These are phyloP conservation scores for Pteronotus mesoamericanus DNA, from an alignment of 2,797 vertebrate genomes.

Conservation along the genomic window DNA sequence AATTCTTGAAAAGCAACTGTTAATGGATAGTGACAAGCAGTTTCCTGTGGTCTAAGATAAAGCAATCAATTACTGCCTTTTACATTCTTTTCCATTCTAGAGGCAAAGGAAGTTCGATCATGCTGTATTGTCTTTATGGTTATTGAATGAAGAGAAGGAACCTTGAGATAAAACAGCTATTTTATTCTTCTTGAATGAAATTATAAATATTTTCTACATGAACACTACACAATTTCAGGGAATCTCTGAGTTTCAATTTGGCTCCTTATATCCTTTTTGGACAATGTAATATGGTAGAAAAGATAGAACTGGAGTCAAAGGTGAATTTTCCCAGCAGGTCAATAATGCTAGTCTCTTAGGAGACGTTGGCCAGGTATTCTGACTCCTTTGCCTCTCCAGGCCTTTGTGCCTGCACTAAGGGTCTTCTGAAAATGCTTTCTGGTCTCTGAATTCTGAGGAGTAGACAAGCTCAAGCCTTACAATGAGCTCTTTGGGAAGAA, in stretches of 20 bases:
- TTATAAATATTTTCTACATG: background rate
- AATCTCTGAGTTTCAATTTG: background rate
- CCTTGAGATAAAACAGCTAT: background rate
- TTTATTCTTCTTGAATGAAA: background rate
- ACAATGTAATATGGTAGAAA: background rate
- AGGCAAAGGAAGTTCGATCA: constrained; percentile 61
- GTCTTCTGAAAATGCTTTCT: background rate
- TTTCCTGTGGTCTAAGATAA: constrained; percentile 77
- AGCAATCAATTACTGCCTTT: constrained; percentile 74
- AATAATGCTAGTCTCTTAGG: background rate
- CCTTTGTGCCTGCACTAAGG: background rate
- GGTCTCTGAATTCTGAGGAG: background rate
- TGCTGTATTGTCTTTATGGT: constrained; percentile 7
- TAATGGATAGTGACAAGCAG: constrained; percentile 74
- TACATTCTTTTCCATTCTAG: constrained; percentile 70
- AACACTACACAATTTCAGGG: background rate
- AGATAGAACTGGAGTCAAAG: background rate
- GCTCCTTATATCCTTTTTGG: background rate
- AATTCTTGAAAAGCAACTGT: constrained; percentile 71
- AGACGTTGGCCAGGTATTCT: background rate
- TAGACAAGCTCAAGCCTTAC: background rate
- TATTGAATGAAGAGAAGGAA: background rate
- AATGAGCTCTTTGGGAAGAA: background rate
- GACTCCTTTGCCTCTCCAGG: background rate
- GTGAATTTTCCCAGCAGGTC: background rate